Base-by-base conservation (phyloP, 2,797 vertebrate species). In the Sebastes kiyomatsui region DNA sequence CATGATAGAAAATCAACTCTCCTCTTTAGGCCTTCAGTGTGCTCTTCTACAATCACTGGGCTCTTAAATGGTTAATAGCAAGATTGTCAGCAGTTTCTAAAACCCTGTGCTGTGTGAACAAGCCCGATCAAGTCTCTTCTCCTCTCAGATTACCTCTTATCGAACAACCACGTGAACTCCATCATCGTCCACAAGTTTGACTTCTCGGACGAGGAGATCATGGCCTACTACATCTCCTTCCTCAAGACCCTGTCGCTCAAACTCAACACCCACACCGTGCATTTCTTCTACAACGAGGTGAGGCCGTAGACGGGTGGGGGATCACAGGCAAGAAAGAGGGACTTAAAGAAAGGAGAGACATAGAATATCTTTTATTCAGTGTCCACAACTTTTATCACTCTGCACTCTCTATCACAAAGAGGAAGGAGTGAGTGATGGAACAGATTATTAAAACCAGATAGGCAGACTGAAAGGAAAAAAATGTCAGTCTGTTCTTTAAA, bases 261-360 rank as follows among this genome's bases (percentile, higher is more conserved):
- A 79, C 97, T 99, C 81, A 99, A 99, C 94, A 99, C 96, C 93
- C 99, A 99, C 91, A 99, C 99, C 0, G 99, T 99, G 42, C 98
- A 99, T 91, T 99, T 99, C 94, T 99, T 99, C 93, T 99, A 99
- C 92, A 99, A 99, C 3, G 98, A 99, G 98, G 99, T 99, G 88
- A 97, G 97, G 83, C 67, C 30, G 33, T 6, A 32, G 28, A 35
- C 4, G 1, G 23, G 7, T 13, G 33, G 38, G n/a, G 7, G 11
- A 5, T 42, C 12, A 42, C 14, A 42, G 14, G 38, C 14, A 42
- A 42, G 38, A 42, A 42, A 14, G 13, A 38, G 49, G 32, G 6
- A 27, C 42, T 30, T 14, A 25, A 10, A 61, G 7, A 54, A 49
- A 30, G 3, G 28, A 10, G 33, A 42, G 16, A 30, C 5, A n/a